Evolutionary conservation across 37 sponge, comb jelly and placozoan species (phyloP).

Genomic region (Bolinopsis microptera): DNA sequence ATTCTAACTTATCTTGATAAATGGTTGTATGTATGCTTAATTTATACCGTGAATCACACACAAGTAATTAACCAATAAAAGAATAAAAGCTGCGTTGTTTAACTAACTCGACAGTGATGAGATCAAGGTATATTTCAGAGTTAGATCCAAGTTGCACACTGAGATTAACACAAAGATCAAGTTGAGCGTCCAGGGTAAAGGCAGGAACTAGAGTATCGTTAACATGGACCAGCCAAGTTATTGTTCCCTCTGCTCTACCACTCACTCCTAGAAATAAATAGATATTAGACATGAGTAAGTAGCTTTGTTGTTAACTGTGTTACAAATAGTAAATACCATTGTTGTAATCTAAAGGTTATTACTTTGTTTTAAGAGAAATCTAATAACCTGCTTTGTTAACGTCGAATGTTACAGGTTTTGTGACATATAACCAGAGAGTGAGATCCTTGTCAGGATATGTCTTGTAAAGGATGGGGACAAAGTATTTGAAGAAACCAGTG

Average conservation of each 20-base stretch:
- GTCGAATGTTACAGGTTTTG: conserved; percentile 11
- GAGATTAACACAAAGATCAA: conserved; percentile 36
- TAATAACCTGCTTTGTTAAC: background rate
- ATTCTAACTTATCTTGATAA: too few relatives aligned
- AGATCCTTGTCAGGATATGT: conserved; percentile 31
- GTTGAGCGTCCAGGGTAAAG: background rate
- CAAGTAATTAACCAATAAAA: too few relatives aligned
- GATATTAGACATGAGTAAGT: background rate
- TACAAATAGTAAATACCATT: too few relatives aligned
- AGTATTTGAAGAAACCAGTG: background rate
- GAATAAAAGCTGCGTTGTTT: too few relatives aligned
- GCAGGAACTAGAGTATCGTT: background rate
- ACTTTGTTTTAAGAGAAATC: too few relatives aligned
- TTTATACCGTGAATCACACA: too few relatives aligned
- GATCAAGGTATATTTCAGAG: background rate
- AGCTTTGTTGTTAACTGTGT: background rate
- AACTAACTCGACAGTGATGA: conserved; percentile 18
- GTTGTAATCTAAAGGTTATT: too few relatives aligned
- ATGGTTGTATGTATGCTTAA: too few relatives aligned
- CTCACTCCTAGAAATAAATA: conserved; percentile 30
- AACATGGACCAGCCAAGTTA: background rate
- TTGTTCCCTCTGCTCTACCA: background rate
- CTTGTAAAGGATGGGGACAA: background rate
- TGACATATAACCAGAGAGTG: background rate
- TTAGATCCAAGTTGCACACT: conserved; percentile 10